Conservation (phyloP, 2,888 invertebrate species). For the Sphaeridia pumilis region DNA sequence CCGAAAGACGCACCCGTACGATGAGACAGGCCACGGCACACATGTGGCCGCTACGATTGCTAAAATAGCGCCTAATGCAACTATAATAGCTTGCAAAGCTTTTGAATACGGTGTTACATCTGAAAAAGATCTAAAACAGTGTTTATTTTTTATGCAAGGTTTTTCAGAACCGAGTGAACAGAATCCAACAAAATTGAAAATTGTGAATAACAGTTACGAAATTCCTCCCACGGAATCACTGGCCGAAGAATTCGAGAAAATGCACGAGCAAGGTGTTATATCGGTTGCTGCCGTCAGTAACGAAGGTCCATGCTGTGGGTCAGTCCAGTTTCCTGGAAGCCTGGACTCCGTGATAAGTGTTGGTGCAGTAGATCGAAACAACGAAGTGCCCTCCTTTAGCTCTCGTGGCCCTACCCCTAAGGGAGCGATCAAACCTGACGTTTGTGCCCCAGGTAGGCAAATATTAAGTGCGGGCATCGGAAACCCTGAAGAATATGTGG, state of each 20-base stretch:
- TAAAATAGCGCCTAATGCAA: not conserved
- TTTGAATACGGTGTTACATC: no score
- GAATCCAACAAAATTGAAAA: no score
- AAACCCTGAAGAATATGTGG: not conserved
- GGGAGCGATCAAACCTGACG: not conserved
- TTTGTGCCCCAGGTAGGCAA: not conserved
- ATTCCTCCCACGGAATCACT: no score
- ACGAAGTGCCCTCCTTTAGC: not conserved
- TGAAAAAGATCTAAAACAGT: no score
- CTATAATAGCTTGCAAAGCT: not conserved
- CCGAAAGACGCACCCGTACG: not conserved
- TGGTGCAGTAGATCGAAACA: not conserved
- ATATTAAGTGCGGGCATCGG: not conserved
- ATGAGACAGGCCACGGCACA: not conserved
- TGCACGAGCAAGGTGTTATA: not conserved
- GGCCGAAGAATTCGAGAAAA: not conserved
- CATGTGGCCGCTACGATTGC: not conserved
- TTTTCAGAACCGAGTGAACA: no score
- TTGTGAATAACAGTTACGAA: not conserved
- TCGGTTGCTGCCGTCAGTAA: not conserved
- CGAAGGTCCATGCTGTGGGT: not conserved
- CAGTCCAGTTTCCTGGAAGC: not conserved
- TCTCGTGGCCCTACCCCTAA: not conserved
- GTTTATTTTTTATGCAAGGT: no score
- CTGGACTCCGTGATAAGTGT: not conserved